phyloP scores from a whole-genome alignment of 2,888 invertebrate species.

The Netelia inedita region DNA sequence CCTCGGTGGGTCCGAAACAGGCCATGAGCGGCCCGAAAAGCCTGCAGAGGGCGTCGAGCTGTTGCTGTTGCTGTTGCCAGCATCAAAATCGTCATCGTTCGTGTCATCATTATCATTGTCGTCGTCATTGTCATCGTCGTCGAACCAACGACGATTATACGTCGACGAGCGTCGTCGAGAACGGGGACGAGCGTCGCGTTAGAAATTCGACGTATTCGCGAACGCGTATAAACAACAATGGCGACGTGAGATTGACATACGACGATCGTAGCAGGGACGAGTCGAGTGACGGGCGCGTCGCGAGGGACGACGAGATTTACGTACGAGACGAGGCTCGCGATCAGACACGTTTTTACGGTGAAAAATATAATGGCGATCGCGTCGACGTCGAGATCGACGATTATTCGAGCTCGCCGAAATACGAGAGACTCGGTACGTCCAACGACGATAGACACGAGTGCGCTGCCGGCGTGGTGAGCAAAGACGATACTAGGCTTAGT shows the following conservation, averaged over 20 bases:
- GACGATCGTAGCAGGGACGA: slow-evolving; percentile 4
- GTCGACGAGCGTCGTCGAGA: not conserved
- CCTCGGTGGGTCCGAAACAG: slow-evolving; percentile 80
- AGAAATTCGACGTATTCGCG: not conserved
- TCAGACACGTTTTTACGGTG: slow-evolving; percentile 2
- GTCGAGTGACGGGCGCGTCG: not conserved
- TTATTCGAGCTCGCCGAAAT: not conserved
- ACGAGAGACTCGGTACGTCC: slow-evolving; percentile 26
- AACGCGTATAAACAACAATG: not conserved
- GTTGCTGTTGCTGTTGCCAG: slow-evolving; percentile 29
- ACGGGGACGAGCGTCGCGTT: not conserved
- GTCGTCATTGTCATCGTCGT: slow-evolving; percentile 44
- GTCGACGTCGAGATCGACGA: not conserved
- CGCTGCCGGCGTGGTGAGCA: slow-evolving; percentile 3
- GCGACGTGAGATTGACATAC: not conserved
- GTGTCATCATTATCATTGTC: slow-evolving; percentile 46
- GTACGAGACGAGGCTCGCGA: not conserved
- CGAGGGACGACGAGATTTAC: slow-evolving; percentile 12
- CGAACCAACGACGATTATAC: slow-evolving; percentile 34
- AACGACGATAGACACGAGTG: slow-evolving; percentile 29
- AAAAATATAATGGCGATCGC: slow-evolving; percentile 17
- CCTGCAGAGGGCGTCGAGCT: slow-evolving; percentile 70
- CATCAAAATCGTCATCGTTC: slow-evolving; percentile 30
- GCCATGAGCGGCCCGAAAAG: slow-evolving; percentile 76
- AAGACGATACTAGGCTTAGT: slow-evolving; percentile 47